Percentiles rank a stretch among this genome's conserved stretches.
Evolutionary conservation across 1,140 invertebrate genomes (phyloP).

Genomic region (Drosophila sproati): DNA sequence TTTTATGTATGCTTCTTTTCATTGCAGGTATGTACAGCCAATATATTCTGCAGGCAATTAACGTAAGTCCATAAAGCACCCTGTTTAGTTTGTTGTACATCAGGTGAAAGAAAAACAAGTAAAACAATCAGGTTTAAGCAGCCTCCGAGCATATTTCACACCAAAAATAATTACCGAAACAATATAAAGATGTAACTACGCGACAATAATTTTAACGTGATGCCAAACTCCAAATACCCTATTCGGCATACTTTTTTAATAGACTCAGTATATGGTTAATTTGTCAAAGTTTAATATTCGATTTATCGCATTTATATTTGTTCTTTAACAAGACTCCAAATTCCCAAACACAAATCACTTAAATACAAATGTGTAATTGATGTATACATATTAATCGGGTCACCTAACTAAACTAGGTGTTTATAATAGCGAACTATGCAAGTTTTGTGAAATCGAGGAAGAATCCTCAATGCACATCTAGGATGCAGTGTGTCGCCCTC

Average conservation of each 20-base stretch:
- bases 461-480: too few relatives aligned
- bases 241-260: background rate
- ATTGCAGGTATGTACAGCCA: conserved; percentile 45
- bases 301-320: too few relatives aligned
- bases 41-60: conserved; percentile 18
- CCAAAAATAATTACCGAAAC: conserved; percentile 58
- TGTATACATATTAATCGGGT: too few relatives aligned
- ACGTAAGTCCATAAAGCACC: conserved; percentile 30
- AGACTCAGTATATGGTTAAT: background rate
- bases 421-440: too few relatives aligned
- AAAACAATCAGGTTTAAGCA: conserved; percentile 47
- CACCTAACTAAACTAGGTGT: too few relatives aligned
- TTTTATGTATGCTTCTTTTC: background rate
- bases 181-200: conserved; percentile 36
- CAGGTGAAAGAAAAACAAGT: conserved; percentile 31
- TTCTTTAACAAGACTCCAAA: too few relatives aligned
- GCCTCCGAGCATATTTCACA: conserved; percentile 57
- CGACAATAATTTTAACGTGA: background rate
- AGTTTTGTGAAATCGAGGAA: too few relatives aligned
- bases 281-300: background rate
- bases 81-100: conserved; percentile 17
- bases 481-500: too few relatives aligned
- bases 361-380: too few relatives aligned
- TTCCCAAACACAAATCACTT: too few relatives aligned
- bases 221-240: background rate